These are phyloP conservation scores for Meandrina meandrites DNA, from an alignment of 92 coral and sea anemone genomes.

Conservation along the genomic window DNA sequence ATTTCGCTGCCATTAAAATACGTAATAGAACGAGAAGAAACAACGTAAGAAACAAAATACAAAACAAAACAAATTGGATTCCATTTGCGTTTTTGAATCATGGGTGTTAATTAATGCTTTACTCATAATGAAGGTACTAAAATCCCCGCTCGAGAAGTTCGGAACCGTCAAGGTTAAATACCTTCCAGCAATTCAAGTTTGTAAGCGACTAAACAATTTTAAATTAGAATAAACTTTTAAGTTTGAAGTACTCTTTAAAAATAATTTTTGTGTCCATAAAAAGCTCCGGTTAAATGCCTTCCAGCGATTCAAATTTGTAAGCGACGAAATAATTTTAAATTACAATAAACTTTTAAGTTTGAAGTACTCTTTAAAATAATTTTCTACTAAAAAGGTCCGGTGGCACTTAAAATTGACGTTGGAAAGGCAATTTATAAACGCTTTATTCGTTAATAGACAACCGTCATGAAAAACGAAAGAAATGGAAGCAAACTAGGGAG, in stretches of 20 bases:
- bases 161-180: background rate
- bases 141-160: background rate
- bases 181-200: slow-evolving; percentile 7
- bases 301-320: slow-evolving; percentile 4
- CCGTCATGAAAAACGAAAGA: background rate
- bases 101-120: background rate
- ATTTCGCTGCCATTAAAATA: background rate
- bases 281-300: background rate
- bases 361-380: background rate
- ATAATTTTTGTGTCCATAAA: background rate
- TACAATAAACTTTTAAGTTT: background rate
- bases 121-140: background rate
- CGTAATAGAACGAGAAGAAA: background rate
- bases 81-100: background rate
- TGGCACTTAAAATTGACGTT: background rate
- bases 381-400: background rate
- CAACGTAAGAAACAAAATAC: background rate
- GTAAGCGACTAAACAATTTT: slow-evolving; percentile 16
- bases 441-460: background rate
- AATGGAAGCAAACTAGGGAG: background rate
- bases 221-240: background rate
- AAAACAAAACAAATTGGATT: background rate
- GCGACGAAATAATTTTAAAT: slow-evolving; percentile 16
- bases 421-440: background rate
- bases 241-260: background rate